Percentiles rank a stretch among this genome's conserved stretches.
phyloP scores from a whole-genome alignment of 1,140 invertebrate species.

The Dreissena polymorpha region DNA sequence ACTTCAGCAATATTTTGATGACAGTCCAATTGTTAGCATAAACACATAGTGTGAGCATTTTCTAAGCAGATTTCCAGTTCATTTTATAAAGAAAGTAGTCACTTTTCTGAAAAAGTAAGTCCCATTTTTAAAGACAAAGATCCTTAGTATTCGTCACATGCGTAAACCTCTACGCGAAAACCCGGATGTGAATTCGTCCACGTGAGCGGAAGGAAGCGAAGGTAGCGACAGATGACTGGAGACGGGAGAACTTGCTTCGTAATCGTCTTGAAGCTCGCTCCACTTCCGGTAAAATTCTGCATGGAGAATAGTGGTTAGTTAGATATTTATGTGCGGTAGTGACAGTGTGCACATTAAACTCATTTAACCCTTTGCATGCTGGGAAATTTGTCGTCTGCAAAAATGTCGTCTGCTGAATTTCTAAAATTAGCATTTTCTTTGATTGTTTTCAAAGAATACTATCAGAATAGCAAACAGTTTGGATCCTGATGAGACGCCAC shows the following conservation, averaged over 20 bases:
- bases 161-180: conserved; percentile 61
- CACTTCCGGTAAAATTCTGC: conserved; percentile 57
- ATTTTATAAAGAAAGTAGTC: not conserved
- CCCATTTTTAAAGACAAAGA: not conserved
- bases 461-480: too few relatives aligned
- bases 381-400: too few relatives aligned
- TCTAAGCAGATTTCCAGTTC: not conserved
- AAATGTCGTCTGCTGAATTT: too few relatives aligned
- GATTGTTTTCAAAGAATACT: too few relatives aligned
- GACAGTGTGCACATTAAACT: not conserved
- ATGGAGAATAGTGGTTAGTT: not conserved
- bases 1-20: too few relatives aligned
- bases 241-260: conserved; percentile 48
- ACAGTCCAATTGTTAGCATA: not conserved
- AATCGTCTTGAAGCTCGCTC: conserved; percentile 24
- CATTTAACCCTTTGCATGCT: too few relatives aligned
- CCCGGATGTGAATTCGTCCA: conserved; percentile 57
- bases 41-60: not conserved
- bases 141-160: conserved; percentile 42
- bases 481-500: too few relatives aligned
- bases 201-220: conserved; percentile 57
- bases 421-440: too few relatives aligned
- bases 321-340: not conserved
- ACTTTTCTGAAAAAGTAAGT: not conserved
- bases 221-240: conserved; percentile 52